These are phyloP conservation scores for Chrosomus eos DNA, from an alignment of 2,797 vertebrate genomes.

Conservation along the genomic window DNA sequence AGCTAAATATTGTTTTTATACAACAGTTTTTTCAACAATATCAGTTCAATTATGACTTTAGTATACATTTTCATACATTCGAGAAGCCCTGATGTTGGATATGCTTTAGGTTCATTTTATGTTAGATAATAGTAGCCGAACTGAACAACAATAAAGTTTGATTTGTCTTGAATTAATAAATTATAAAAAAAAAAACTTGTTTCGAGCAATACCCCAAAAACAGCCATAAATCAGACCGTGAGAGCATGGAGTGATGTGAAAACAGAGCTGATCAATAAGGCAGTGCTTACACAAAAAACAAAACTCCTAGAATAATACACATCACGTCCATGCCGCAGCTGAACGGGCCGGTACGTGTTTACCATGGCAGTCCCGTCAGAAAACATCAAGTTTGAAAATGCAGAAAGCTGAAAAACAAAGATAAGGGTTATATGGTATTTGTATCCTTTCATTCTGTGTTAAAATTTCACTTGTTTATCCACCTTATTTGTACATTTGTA, in stretches of 20 bases:
- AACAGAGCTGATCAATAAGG: conserved; percentile 58
- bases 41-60: background rate
- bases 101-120: background rate
- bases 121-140: background rate
- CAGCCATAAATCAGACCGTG: background rate
- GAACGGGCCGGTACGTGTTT: conserved; percentile 78
- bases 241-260: conserved; percentile 49
- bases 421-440: background rate
- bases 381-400: conserved; percentile 71
- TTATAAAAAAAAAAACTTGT: background rate
- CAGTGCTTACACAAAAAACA: conserved; percentile 45
- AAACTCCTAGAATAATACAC: conserved; percentile 74
- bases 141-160: background rate
- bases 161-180: background rate
- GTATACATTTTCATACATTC: background rate
- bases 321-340: conserved; percentile 67
- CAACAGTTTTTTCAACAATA: background rate
- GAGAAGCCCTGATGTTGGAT: background rate
- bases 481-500: background rate
- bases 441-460: background rate
- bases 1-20: background rate
- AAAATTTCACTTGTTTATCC: background rate
- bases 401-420: conserved; percentile 68
- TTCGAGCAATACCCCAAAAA: background rate
- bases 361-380: conserved; percentile 65